phyloP scores from a whole-genome alignment of 2,113 vertebrate species.

The Anser brachyrhynchus region DNA sequence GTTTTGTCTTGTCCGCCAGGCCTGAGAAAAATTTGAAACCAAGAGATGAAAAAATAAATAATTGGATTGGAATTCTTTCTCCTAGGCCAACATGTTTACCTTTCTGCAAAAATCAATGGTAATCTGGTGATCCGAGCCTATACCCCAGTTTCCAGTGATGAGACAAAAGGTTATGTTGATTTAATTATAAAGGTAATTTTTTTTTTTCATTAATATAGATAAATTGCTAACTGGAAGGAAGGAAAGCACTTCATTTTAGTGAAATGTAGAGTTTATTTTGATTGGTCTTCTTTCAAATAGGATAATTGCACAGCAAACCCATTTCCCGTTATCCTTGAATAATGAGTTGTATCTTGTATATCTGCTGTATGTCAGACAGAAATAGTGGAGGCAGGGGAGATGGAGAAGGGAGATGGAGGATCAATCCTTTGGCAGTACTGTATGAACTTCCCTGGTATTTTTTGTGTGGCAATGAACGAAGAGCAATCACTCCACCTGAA shows the following conservation, averaged over 20 bases:
- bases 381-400: background rate
- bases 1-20: background rate
- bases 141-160: constrained; percentile 90
- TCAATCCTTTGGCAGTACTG: background rate
- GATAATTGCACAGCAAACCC: background rate
- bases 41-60: background rate
- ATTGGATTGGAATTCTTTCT: background rate
- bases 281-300: background rate
- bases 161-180: constrained; percentile 88
- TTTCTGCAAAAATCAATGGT: constrained; percentile 86
- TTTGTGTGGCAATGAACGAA: background rate
- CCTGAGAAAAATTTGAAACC: background rate
- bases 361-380: background rate
- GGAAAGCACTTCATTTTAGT: background rate
- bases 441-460: background rate
- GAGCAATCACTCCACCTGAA: background rate
- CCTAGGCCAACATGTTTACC: constrained; percentile 90
- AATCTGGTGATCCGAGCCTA: constrained; percentile 88
- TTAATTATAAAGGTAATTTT: constrained; percentile 88
- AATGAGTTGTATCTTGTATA: background rate
- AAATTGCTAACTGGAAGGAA: background rate
- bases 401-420: background rate
- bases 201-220: background rate
- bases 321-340: background rate
- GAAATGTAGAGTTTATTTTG: background rate